A percentile compares a stretch with the other conserved stretches of the same genome.
phyloP scores from a whole-genome alignment of 2,113 vertebrate species.

The Colistium nudipinnis region DNA sequence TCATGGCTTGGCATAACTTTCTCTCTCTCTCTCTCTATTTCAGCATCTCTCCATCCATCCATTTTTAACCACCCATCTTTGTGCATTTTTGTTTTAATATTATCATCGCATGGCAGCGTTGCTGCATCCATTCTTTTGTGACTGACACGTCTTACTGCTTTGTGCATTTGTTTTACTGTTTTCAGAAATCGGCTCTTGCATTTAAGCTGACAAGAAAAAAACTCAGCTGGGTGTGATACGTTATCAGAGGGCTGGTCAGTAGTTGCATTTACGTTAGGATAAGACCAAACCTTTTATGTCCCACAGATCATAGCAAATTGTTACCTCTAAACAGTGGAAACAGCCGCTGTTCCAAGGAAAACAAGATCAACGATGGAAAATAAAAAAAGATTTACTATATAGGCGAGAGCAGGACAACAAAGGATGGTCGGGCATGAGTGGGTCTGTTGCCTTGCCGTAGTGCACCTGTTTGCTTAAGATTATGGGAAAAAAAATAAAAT shows the following conservation, averaged over 20 bases:
- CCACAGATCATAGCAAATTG: not conserved
- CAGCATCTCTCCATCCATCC: constrained; percentile 75
- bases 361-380: not conserved
- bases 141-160: constrained; percentile 51
- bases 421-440: not conserved
- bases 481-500: not conserved
- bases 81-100: constrained; percentile 72
- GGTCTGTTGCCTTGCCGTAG: not conserved
- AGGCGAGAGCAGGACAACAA: constrained; percentile 11
- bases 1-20: constrained; percentile 73
- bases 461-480: not conserved
- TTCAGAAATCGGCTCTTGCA: constrained; percentile 15
- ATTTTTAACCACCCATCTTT: constrained; percentile 65
- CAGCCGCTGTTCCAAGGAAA: not conserved
- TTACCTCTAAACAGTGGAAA: not conserved
- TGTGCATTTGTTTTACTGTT: constrained; percentile 48
- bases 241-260: not conserved
- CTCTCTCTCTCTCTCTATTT: constrained; percentile 77
- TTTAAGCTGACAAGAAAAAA: constrained; percentile 35
- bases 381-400: constrained; percentile 1
- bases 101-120: constrained; percentile 69
- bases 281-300: not conserved
- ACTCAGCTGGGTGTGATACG: constrained; percentile 16
- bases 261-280: not conserved
- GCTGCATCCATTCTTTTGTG: constrained; percentile 62